Percentiles rank a stretch among this genome's conserved stretches.
Conservation (phyloP, 2,888 invertebrate species). For the Leucophenga montana region DNA sequence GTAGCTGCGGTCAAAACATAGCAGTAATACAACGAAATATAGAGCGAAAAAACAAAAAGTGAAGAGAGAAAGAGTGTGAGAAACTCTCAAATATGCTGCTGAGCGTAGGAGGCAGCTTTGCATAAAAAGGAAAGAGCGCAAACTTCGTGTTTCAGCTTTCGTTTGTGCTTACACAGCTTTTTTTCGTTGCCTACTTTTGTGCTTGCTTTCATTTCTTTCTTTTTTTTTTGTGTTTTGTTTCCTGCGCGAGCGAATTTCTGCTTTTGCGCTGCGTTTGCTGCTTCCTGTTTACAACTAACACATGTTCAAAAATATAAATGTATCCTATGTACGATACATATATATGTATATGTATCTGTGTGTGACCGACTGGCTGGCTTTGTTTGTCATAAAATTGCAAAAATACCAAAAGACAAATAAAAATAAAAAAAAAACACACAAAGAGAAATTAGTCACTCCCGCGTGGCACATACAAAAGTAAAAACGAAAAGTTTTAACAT, state of each 20-base stretch:
- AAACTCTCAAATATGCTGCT: neutral
- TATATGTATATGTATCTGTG: neutral
- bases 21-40: neutral
- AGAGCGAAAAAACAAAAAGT: neutral
- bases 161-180: slow-evolving; percentile 41
- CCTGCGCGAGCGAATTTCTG: slow-evolving; percentile 31
- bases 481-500: too few species aligned
- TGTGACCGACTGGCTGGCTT: slow-evolving; percentile 38
- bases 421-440: neutral
- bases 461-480: too few species aligned
- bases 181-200: slow-evolving; percentile 36
- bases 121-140: neutral
- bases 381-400: slow-evolving; percentile 47
- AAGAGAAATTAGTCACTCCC: neutral
- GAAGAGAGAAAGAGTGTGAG: too few species aligned
- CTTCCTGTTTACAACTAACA: slow-evolving; percentile 65
- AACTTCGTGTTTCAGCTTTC: neutral
- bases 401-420: neutral
- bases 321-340: neutral
- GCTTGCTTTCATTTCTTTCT: slow-evolving; percentile 1
- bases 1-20: neutral
- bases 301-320: slow-evolving; percentile 48
- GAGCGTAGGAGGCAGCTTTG: neutral
- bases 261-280: neutral
- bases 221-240: slow-evolving; percentile 29